Conservation (phyloP, 2,888 invertebrate species). For the Tenthredo amoena region DNA sequence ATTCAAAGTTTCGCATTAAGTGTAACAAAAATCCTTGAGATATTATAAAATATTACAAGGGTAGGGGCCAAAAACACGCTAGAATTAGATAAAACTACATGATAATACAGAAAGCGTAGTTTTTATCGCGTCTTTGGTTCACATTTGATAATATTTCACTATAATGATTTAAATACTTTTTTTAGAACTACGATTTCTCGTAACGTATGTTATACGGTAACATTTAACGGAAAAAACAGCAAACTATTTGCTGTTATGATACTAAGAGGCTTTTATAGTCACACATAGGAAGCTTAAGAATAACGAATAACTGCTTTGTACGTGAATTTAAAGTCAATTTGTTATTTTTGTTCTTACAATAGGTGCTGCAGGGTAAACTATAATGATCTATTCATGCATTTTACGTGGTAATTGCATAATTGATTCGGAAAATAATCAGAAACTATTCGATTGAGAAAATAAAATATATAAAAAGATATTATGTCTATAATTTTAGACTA, state of each 20-base stretch:
- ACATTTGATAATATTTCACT: neutral
- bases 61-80: neutral
- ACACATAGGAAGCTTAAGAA: neutral
- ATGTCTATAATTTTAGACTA: conserved; percentile 20
- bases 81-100: neutral
- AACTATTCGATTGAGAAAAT: neutral
- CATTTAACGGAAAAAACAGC: no score
- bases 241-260: no score
- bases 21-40: neutral
- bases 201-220: no score
- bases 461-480: neutral
- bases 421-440: neutral
- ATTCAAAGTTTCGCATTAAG: no score
- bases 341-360: neutral
- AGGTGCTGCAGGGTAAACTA: neutral
- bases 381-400: neutral
- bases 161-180: neutral
- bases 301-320: neutral
- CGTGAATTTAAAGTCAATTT: neutral
- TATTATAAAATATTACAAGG: neutral
- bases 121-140: neutral
- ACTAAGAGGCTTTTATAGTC: neutral
- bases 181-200: no score
- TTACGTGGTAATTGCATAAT: neutral
- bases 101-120: neutral